Evolutionary conservation across 2,113 vertebrate species (phyloP).

Genomic region (Poeciliopsis occidentalis): DNA sequence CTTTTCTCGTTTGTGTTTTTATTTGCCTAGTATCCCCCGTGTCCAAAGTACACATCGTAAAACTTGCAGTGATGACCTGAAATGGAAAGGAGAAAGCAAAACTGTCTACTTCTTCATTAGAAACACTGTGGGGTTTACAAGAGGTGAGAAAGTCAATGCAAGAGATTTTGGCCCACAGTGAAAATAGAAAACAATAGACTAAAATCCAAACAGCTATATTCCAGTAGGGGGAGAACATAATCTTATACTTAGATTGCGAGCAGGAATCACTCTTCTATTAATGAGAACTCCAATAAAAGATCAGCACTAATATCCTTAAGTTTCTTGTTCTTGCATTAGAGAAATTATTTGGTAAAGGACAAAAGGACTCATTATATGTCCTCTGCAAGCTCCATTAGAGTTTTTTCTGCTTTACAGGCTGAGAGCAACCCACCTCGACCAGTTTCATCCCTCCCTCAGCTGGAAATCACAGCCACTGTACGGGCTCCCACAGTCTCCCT

Average conservation of each 20-base stretch:
- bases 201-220: conserved; percentile 32
- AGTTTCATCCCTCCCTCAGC: conserved; percentile 53
- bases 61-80: too few relatives aligned
- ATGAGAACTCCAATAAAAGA: conserved; percentile 47
- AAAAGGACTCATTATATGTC: conserved; percentile 41
- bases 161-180: not conserved
- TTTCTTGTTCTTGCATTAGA: conserved; percentile 30
- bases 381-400: conserved; percentile 61
- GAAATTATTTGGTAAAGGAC: conserved; percentile 58
- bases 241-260: conserved; percentile 12
- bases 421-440: conserved; percentile 51
- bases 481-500: conserved; percentile 50
- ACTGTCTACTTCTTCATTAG: not conserved
- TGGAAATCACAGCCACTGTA: conserved; percentile 71
- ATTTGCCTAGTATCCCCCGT: not conserved
- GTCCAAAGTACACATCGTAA: too few relatives aligned
- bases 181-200: not conserved
- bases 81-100: not conserved
- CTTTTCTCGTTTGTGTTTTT: not conserved
- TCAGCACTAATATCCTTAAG: conserved; percentile 23
- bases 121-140: not conserved
- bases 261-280: conserved; percentile 71
- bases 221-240: conserved; percentile 13
- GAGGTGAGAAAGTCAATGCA: not conserved
- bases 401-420: conserved; percentile 67